Percentiles rank a stretch among this genome's conserved stretches.
Conservation (phyloP, 2,113 vertebrate genomes). For the Sterrhoptilus dennistouni region DNA sequence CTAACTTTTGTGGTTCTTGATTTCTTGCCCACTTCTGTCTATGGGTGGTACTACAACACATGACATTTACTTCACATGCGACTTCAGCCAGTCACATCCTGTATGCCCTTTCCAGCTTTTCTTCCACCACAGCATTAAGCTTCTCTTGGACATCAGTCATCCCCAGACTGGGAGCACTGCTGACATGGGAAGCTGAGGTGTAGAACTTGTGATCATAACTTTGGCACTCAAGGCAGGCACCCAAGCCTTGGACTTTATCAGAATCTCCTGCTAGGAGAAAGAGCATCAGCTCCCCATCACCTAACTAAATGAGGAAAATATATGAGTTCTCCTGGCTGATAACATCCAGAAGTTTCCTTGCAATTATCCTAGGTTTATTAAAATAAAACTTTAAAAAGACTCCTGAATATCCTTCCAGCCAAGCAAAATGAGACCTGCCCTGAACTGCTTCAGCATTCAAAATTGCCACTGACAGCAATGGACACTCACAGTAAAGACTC, state of each 20-base stretch:
- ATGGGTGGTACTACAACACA: fast-evolving
- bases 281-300: not conserved
- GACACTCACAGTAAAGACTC: not conserved
- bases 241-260: not conserved
- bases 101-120: not conserved
- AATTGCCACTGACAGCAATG: not conserved
- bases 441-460: not conserved
- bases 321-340: not conserved
- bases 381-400: not conserved
- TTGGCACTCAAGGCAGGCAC: not conserved
- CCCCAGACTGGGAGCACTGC: not conserved
- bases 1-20: not conserved
- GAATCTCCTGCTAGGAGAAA: not conserved
- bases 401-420: not conserved
- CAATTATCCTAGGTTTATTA: not conserved
- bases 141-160: not conserved
- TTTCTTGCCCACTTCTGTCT: not conserved
- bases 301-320: not conserved
- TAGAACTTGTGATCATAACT: not conserved
- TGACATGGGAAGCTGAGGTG: not conserved
- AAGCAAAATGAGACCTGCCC: not conserved
- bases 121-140: not conserved
- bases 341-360: not conserved
- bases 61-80: not conserved
- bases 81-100: not conserved